phyloP scores from a whole-genome alignment of 1,140 invertebrate genomes.

The Eubasilissa regina region DNA sequence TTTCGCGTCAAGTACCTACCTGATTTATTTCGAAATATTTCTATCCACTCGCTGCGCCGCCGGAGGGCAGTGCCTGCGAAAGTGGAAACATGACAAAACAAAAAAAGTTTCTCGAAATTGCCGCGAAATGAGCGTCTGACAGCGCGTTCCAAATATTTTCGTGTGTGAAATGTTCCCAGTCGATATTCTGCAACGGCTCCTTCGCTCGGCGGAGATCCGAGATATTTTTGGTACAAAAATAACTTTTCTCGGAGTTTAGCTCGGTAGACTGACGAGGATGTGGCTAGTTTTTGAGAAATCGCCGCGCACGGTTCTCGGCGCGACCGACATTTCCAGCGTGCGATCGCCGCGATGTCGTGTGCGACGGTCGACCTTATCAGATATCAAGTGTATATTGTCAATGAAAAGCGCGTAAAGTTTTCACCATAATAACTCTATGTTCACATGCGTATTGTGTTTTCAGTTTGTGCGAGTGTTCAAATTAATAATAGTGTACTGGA shows the following conservation, averaged over 20 bases:
- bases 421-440: too few species aligned
- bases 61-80: background rate
- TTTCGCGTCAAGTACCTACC: background rate
- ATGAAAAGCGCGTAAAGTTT: too few species aligned
- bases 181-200: background rate
- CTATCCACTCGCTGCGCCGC: background rate
- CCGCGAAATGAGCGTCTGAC: background rate
- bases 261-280: background rate
- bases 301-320: slow-evolving; percentile 11
- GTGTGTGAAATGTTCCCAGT: slow-evolving; percentile 1
- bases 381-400: slow-evolving; percentile 4
- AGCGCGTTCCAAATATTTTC: slow-evolving; percentile 33
- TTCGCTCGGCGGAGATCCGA: slow-evolving; percentile 1
- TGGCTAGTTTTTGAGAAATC: slow-evolving; percentile 39
- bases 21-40: background rate
- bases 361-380: background rate
- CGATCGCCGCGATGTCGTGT: background rate
- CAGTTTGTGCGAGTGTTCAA: too few species aligned
- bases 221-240: slow-evolving; percentile 44
- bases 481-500: too few species aligned
- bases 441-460: too few species aligned
- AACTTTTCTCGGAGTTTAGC: slow-evolving; percentile 26
- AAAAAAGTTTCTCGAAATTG: slow-evolving; percentile 12
- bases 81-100: slow-evolving; percentile 1
- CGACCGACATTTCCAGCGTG: background rate